Conservation (phyloP, 2,888 invertebrate species). For the Barypeithes pellucidus region DNA sequence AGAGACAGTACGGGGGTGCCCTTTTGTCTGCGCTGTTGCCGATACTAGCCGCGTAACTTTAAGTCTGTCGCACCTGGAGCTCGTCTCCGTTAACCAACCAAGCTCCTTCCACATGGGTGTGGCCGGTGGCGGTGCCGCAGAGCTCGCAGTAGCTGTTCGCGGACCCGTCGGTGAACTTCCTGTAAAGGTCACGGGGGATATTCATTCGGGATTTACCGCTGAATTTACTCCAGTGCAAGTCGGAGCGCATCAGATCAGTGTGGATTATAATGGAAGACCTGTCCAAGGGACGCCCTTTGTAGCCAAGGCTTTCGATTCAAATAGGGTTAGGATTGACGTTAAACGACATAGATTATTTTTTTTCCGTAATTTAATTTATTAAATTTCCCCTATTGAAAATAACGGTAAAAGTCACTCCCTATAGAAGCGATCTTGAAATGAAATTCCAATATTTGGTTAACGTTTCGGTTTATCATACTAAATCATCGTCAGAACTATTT, state of each 20-base stretch:
- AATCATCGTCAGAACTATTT: no score
- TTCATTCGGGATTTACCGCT: slow-evolving; percentile 89
- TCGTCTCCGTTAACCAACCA: slow-evolving; percentile 88
- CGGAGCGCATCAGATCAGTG: slow-evolving; percentile 93
- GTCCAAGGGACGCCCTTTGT: slow-evolving; percentile 92
- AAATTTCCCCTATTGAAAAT: no score
- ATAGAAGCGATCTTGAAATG: no score
- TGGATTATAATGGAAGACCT: slow-evolving; percentile 92
- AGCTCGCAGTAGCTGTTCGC: slow-evolving; percentile 90
- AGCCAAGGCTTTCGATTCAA: slow-evolving; percentile 95
- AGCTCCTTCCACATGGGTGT: slow-evolving; percentile 87
- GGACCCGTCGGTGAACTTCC: slow-evolving; percentile 91
- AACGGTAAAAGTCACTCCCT: no score
- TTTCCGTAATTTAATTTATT: slow-evolving; percentile 1
- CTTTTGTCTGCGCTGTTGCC: slow-evolving; percentile 89
- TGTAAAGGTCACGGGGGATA: slow-evolving; percentile 91
- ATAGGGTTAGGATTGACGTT: slow-evolving; percentile 73
- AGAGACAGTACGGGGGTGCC: slow-evolving; percentile 92
- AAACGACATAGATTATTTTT: not conserved
- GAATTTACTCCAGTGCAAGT: slow-evolving; percentile 94
- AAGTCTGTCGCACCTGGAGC: slow-evolving; percentile 83
- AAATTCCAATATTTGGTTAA: no score
- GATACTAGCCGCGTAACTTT: slow-evolving; percentile 85
- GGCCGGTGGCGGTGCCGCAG: slow-evolving; percentile 83
- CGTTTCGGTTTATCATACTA: no score